phyloP scores from a whole-genome alignment of 2,113 vertebrate species.

The Ceyx margarethae region DNA sequence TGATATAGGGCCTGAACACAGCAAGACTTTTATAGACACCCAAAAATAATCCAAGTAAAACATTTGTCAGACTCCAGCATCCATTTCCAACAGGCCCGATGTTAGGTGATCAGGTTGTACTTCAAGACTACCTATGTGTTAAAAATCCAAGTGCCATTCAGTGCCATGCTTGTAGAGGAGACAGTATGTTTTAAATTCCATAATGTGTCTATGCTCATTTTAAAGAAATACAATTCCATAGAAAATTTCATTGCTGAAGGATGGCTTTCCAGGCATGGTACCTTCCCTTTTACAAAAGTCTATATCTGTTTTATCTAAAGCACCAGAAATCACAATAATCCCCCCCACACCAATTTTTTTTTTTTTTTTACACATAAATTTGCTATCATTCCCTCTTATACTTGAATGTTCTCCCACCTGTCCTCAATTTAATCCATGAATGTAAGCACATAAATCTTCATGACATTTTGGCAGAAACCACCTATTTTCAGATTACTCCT shows the following conservation, averaged over 20 bases:
- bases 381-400: conserved; percentile 76
- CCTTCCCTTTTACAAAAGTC: conserved; percentile 7
- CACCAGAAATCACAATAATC: conserved; percentile 67
- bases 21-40: background rate
- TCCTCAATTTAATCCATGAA: conserved; percentile 82
- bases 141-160: background rate
- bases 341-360: background rate
- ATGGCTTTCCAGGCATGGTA: conserved; percentile 43
- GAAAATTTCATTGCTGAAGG: conserved; percentile 71
- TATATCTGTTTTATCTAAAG: conserved; percentile 66
- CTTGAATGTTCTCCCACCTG: conserved; percentile 81
- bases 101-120: background rate
- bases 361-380: conserved; percentile 63
- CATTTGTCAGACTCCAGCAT: background rate
- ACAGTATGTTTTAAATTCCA: background rate
- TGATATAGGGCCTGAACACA: background rate
- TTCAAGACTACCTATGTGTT: conserved; percentile 7
- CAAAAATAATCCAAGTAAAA: background rate
- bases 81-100: background rate
- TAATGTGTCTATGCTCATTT: conserved; percentile 14
- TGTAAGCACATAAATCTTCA: conserved; percentile 82
- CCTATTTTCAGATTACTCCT: conserved; percentile 80
- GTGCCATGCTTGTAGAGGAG: accelerated
- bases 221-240: conserved; percentile 47
- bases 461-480: conserved; percentile 82